These are phyloP conservation scores for Henicopernis longicauda DNA, from an alignment of 2,113 vertebrate genomes.

Conservation along the genomic window DNA sequence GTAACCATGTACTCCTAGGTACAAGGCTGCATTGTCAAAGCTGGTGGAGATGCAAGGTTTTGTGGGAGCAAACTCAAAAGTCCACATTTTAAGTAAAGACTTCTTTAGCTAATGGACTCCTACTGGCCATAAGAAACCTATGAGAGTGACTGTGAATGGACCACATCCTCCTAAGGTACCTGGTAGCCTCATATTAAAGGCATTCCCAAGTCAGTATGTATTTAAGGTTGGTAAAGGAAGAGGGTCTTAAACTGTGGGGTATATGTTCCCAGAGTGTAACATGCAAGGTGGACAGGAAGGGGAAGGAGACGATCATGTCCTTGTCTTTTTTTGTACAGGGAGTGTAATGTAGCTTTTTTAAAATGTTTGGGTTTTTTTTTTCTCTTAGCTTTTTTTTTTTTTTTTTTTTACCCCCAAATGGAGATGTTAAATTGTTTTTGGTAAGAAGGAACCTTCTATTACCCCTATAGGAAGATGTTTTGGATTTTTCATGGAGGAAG, in stretches of 20 bases:
- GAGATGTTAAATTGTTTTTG: not conserved
- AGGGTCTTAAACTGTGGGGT: not conserved
- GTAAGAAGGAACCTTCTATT: not conserved
- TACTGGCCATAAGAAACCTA: not conserved
- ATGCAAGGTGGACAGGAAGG: not conserved
- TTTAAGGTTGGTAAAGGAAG: not conserved
- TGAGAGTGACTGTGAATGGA: not conserved
- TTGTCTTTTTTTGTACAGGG: not conserved
- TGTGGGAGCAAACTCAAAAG: not conserved
- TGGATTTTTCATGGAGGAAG: not conserved
- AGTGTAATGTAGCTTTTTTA: not conserved
- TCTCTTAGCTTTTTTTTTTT: too few species aligned
- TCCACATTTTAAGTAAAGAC: not conserved
- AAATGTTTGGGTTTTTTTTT: not conserved
- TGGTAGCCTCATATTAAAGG: not conserved
- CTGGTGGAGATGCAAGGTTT: not conserved
- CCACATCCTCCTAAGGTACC: not conserved
- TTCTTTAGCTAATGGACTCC: not conserved
- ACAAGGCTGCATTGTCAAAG: not conserved
- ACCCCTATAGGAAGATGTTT: not conserved
- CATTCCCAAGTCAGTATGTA: not conserved
- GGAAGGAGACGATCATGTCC: not conserved
- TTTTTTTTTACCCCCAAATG: not conserved
- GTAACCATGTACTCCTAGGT: rapidly evolving
- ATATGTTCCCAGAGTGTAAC: not conserved